phyloP scores from a whole-genome alignment of 2,113 vertebrate species.

The Dendropsophus ebraccatus region DNA sequence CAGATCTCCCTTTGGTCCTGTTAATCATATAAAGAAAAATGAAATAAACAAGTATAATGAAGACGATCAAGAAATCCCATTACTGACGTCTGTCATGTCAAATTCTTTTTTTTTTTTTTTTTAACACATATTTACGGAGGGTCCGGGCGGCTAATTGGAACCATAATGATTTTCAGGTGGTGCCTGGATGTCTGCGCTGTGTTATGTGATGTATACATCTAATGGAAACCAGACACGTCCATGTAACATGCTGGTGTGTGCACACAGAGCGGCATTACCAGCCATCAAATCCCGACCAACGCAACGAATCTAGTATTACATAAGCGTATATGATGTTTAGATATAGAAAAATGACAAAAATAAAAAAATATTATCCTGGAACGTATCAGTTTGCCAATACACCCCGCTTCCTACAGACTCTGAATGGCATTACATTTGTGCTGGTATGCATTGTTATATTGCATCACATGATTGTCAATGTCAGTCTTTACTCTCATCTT shows the following conservation, averaged over 20 bases:
- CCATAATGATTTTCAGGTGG: constrained; percentile 52
- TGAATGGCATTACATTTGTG: too few relatives aligned
- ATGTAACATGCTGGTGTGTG: background rate
- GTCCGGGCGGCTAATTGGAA: constrained; percentile 15
- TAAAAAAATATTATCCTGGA: too few relatives aligned
- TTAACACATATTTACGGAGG: background rate
- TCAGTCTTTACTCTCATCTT: too few relatives aligned
- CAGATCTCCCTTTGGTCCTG: background rate
- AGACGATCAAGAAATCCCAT: background rate
- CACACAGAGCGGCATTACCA: too few relatives aligned
- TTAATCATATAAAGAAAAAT: background rate
- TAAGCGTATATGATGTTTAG: background rate
- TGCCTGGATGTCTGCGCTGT: constrained; percentile 42
- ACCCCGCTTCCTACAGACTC: too few relatives aligned
- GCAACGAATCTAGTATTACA: background rate
- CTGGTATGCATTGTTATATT: too few relatives aligned
- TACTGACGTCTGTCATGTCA: background rate
- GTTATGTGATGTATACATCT: constrained; percentile 23
- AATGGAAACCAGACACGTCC: constrained; percentile 35
- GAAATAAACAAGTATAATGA: background rate
- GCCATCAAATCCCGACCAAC: background rate
- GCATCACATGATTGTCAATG: too few relatives aligned
- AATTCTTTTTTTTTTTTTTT: background rate
- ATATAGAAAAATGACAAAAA: too few relatives aligned
- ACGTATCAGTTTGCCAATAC: too few relatives aligned